Evolutionary conservation across 2,113 vertebrate genomes (phyloP), one percentile per base, ranked within the genome.

Genomic region (Tricholaema leucomelas): DNA sequence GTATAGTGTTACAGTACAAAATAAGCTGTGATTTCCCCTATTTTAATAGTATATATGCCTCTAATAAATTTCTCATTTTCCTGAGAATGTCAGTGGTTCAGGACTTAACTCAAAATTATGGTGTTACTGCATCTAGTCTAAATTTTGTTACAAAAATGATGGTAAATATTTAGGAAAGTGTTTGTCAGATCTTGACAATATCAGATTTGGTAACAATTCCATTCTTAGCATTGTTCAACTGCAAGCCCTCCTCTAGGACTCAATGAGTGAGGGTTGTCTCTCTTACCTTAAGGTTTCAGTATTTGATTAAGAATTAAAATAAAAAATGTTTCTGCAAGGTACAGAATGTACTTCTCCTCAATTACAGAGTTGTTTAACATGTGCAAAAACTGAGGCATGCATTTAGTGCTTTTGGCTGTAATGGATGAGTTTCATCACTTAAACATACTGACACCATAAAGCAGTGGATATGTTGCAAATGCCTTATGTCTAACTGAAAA

Each of bases 381-480:
- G 20, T 52, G 12, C 28, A 64, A 36, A 63, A 85, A 58, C 31
- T 36, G 13, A 66, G 61, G 19, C 17, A 24, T 28, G 30, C 19
- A 38, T 55, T 87, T 66, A 59, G 14, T 70, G 28, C 25, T 72
- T 76, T 76, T 70, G 33, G 5, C 71, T 83, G 56, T 91, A 91
- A 70, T 35, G n/a, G 9, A 15, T 83, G n/a, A 72, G 24, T 75
- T 84, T 89, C 75, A 42, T 81, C 81, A 69, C 21, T 84, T 79
- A 28, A 58, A 30, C 54, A 35, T 21, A n/a, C 7, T 13, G 33
- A 60, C 17, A 1, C 35, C 23, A 59, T 58, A 75, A 60, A 91
- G 12, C 70, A 56, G 9, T 74, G 35, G 25, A 27, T 9, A 15
- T 4, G 2, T 38, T 83, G 25, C 35, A 93, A 84, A 81, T 55